A percentile compares a stretch with the other conserved stretches of the same genome.
Evolutionary conservation across 2,888 invertebrate species (phyloP).

Genomic region (Nomada lathburiana): DNA sequence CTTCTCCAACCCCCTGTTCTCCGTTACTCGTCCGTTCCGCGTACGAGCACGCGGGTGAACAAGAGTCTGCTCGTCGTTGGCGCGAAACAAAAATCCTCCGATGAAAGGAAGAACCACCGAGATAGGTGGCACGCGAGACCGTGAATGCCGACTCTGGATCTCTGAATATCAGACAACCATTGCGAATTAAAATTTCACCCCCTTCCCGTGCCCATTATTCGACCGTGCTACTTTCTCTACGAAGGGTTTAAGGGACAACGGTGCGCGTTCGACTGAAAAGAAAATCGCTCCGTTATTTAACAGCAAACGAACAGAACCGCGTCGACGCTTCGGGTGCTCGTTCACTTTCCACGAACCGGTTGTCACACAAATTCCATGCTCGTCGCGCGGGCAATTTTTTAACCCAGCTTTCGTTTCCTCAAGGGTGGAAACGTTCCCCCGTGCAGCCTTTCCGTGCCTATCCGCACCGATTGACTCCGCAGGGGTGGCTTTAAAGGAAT

Average conservation of each 20-base stretch:
- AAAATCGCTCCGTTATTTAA: neutral
- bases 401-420: no score
- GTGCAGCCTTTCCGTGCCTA: neutral
- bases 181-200: constrained; percentile 57
- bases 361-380: no score
- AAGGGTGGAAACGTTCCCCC: no score
- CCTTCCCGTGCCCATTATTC: neutral
- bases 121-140: constrained; percentile 54
- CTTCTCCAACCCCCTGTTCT: neutral
- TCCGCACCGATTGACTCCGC: constrained; percentile 3
- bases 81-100: constrained; percentile 60
- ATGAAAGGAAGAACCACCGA: constrained; percentile 45
- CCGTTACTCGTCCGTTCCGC: constrained; percentile 13
- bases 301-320: constrained; percentile 13
- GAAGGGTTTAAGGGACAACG: neutral
- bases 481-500: neutral
- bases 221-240: constrained; percentile 27
- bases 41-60: constrained; percentile 19
- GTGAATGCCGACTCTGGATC: constrained; percentile 46
- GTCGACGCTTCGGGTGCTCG: neutral
- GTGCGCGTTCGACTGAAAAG: neutral
- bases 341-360: no score
- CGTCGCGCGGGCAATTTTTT: no score
- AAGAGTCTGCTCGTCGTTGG: constrained; percentile 39
- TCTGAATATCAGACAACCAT: constrained; percentile 56